phyloP scores from a whole-genome alignment of 2,888 invertebrate genomes.

The Noctua comes region DNA sequence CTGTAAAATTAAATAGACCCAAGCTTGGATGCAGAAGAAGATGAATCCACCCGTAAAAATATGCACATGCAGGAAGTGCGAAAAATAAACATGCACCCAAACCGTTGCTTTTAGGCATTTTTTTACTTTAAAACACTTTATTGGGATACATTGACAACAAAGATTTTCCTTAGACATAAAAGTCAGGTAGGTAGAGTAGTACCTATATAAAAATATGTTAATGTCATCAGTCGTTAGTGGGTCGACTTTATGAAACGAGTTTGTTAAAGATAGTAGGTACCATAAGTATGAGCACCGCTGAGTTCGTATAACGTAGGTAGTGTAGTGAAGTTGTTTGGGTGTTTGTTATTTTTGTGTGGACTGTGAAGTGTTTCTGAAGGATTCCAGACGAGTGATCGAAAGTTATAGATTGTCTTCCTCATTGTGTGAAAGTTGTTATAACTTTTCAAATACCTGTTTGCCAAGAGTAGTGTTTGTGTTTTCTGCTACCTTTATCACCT shows the following conservation, averaged over 20 bases:
- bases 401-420: background rate
- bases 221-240: constrained; percentile 33
- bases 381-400: constrained; percentile 8
- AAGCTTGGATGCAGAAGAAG: no score
- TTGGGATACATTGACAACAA: background rate
- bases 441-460: background rate
- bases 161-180: background rate
- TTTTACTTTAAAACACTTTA: background rate
- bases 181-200: background rate
- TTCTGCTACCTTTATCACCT: background rate
- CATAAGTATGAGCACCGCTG: background rate
- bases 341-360: constrained; percentile 13
- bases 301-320: constrained; percentile 15
- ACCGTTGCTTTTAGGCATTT: background rate
- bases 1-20: background rate
- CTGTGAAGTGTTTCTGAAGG: constrained; percentile 4
- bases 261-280: constrained; percentile 19
- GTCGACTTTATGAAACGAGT: constrained; percentile 34
- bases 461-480: background rate
- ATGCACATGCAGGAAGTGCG: no score
- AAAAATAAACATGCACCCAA: no score
- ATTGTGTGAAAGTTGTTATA: background rate
- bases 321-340: background rate
- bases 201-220: constrained; percentile 30
- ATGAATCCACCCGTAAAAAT: no score